A percentile compares a stretch with the other conserved stretches of the same genome.
Conservation (phyloP, 2,888 invertebrate species). For the Hypomecis atomaria region DNA sequence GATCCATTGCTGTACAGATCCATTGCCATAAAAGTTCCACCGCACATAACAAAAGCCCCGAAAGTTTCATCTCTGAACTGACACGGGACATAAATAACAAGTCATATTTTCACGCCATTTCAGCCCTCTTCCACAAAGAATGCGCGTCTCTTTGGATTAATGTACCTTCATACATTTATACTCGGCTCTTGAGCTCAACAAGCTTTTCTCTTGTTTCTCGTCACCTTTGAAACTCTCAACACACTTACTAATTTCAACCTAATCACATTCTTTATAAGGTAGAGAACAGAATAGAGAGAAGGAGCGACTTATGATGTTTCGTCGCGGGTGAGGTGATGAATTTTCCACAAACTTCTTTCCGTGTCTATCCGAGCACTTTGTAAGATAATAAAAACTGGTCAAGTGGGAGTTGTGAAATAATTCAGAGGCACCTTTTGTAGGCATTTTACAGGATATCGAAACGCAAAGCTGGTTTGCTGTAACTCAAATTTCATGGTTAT, state of each 20-base stretch:
- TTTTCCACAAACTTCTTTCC: slow-evolving; percentile 79
- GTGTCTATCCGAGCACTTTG: slow-evolving; percentile 83
- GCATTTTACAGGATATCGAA: neutral
- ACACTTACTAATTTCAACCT: slow-evolving; percentile 43
- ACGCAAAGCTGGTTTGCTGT: neutral
- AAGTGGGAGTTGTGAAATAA: slow-evolving; percentile 18
- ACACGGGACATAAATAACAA: slow-evolving; percentile 75
- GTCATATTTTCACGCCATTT: slow-evolving; percentile 83
- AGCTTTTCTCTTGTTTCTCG: slow-evolving; percentile 54
- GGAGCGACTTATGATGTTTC: slow-evolving; percentile 47
- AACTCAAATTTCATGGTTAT: no score
- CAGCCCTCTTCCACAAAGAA: slow-evolving; percentile 79
- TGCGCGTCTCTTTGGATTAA: slow-evolving; percentile 81
- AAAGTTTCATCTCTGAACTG: slow-evolving; percentile 62
- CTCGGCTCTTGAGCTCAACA: slow-evolving; percentile 67
- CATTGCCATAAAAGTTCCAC: slow-evolving; percentile 44
- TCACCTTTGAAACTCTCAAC: slow-evolving; percentile 42
- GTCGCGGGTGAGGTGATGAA: slow-evolving; percentile 60
- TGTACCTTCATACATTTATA: slow-evolving; percentile 81
- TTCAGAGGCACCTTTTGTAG: neutral
- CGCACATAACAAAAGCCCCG: slow-evolving; percentile 48
- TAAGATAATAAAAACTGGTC: slow-evolving; percentile 73
- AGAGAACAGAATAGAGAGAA: slow-evolving; percentile 23
- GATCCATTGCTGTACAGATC: slow-evolving; percentile 16
- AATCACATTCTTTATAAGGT: neutral